Percentiles rank a stretch among this genome's conserved stretches.
These are phyloP conservation scores for Ardeotis arabs DNA, from an alignment of 2,113 vertebrate genomes.

Conservation along the genomic window DNA sequence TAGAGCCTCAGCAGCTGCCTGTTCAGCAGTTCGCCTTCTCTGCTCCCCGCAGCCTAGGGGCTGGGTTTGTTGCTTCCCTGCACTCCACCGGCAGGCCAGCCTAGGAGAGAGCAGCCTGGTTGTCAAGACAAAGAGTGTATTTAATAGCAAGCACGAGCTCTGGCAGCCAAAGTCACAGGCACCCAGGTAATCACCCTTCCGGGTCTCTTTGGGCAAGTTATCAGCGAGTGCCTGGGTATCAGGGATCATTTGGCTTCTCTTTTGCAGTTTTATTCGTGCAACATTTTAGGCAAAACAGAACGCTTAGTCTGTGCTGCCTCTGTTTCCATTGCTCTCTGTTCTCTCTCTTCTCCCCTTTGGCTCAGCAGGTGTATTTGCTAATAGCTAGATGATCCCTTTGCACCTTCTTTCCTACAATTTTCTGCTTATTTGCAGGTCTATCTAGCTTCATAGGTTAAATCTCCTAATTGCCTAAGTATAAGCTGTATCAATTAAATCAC, in stretches of 20 bases:
- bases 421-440: background rate
- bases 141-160: background rate
- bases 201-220: background rate
- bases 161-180: background rate
- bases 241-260: background rate
- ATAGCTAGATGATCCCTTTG: background rate
- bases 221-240: background rate
- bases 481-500: background rate
- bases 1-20: background rate
- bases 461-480: background rate
- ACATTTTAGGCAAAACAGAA: background rate
- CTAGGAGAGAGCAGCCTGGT: background rate
- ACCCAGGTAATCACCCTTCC: background rate
- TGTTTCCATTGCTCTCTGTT: background rate
- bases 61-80: background rate
- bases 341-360: background rate
- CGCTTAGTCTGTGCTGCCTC: background rate
- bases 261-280: background rate
- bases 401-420: background rate
- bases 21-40: background rate
- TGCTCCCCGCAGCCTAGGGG: background rate
- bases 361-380: background rate
- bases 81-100: background rate
- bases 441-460: background rate
- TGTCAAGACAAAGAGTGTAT: background rate